Percentiles rank a stretch among this genome's conserved stretches.
Conservation (phyloP, 2,113 vertebrate species). For the Lagopus muta region DNA sequence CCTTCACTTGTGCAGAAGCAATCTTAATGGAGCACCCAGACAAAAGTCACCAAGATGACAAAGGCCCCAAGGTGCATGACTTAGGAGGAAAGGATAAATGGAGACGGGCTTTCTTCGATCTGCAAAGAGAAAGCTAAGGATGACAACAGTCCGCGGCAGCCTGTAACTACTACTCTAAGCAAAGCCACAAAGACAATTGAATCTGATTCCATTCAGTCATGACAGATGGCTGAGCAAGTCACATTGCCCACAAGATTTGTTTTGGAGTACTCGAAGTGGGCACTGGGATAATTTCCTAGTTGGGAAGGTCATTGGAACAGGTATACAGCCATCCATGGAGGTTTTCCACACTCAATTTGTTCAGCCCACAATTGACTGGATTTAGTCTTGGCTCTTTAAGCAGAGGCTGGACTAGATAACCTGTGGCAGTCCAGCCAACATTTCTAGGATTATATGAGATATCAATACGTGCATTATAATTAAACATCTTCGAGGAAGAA, state of each 20-base stretch:
- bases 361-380: neutral
- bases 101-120: neutral
- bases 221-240: neutral
- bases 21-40: too few relatives aligned
- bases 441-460: neutral
- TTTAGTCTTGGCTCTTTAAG: neutral
- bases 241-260: too few relatives aligned
- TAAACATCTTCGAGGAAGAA: neutral
- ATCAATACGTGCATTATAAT: neutral
- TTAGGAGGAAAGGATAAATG: neutral
- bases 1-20: neutral
- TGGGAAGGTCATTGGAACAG: neutral
- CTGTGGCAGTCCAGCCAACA: neutral
- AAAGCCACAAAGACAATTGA: neutral
- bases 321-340: fast-evolving
- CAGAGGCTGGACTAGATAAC: neutral
- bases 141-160: neutral
- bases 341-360: neutral
- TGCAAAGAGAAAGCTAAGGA: neutral
- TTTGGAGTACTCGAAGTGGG: neutral
- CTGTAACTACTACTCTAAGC: neutral
- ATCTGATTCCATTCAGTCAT: neutral
- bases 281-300: neutral
- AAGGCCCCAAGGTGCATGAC: neutral
- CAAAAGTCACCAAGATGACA: neutral